Evolutionary conservation across 2,888 invertebrate species (phyloP), one percentile per base, ranked within the genome.

Genomic region (Furcula furcula): DNA sequence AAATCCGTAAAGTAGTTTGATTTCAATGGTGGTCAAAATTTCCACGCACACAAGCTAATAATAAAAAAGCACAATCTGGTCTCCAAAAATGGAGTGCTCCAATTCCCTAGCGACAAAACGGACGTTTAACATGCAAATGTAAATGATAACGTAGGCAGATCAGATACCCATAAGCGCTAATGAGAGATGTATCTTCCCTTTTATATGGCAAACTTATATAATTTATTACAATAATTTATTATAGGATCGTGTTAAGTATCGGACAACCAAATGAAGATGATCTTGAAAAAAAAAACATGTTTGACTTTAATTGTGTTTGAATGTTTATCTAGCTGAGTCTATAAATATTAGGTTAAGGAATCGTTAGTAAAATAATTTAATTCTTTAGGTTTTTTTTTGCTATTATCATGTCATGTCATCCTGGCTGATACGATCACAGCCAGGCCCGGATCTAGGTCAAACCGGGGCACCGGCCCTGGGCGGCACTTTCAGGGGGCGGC

Each of bases 141-240:
- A 18, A 57, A 60, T 49, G 31, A 33, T 32, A 36, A 49, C 34
- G 64, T 52, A 42, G 56, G 60, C 49, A 28, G 61, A 34, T 21
- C 49, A 28, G 61, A 34, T 21, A 46, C 26, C 27, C 14, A 34
- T 37, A 26, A 28, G 37, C 11, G 42, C 40, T 40, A 45, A 47
- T 51, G 36, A 51, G 42, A 45, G 33, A 43, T 36, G 28, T 20
- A 18, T 38, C 31, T 51, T 48, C 46, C 48, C 34, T 38, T 50
- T 47, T 44, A 43, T 44, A 49, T 31, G 54, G 54, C 25, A 38
- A 45, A 27, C 29, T 40, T 29, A 40, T 46, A 43, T 40, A 35
- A 40, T 55, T 49, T 30, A 40, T 34, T 20, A 40, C 16, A 30
- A 33, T 42, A 36, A 57, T 49, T 40, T 42, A 46, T 48, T 46